A percentile compares a stretch with the other conserved stretches of the same genome.
These are phyloP conservation scores for Artibeus lituratus DNA, from an alignment of 2,797 vertebrate genomes.

Conservation along the genomic window DNA sequence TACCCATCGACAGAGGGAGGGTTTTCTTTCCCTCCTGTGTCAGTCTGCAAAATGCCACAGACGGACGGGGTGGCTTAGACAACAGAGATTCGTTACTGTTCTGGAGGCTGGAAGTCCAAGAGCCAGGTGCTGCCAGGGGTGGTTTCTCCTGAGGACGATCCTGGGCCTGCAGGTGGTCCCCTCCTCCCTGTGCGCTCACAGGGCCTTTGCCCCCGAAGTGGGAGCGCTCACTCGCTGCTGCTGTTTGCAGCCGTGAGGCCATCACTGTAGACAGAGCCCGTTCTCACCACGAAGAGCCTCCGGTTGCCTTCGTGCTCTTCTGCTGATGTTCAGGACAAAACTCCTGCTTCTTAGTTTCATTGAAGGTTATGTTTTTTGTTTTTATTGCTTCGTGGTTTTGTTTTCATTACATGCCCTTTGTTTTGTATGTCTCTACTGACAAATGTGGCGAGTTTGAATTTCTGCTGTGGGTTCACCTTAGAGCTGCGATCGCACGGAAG, in stretches of 20 bases:
- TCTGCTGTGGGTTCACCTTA: neutral
- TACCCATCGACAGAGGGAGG: neutral
- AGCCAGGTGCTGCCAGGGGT: neutral
- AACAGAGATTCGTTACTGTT: neutral
- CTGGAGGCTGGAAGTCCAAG: neutral
- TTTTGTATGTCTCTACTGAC: neutral
- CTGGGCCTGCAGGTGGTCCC: rapidly evolving
- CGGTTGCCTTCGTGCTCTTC: neutral
- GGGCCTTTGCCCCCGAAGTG: too few species aligned
- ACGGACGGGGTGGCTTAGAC: neutral
- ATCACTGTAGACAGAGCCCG: neutral
- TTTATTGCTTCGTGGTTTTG: neutral
- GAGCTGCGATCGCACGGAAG: neutral
- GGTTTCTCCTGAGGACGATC: neutral
- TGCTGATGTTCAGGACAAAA: neutral
- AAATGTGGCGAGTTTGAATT: neutral
- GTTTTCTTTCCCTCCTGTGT: neutral
- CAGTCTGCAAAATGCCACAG: neutral
- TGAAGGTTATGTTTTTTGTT: neutral
- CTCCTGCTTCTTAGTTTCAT: neutral
- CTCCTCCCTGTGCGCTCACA: neutral
- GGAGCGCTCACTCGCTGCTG: neutral
- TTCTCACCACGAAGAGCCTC: neutral
- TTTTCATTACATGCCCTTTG: neutral
- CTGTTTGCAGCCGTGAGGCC: neutral